phyloP scores from a whole-genome alignment of 2,888 invertebrate genomes.

The Cybosia mesomella region DNA sequence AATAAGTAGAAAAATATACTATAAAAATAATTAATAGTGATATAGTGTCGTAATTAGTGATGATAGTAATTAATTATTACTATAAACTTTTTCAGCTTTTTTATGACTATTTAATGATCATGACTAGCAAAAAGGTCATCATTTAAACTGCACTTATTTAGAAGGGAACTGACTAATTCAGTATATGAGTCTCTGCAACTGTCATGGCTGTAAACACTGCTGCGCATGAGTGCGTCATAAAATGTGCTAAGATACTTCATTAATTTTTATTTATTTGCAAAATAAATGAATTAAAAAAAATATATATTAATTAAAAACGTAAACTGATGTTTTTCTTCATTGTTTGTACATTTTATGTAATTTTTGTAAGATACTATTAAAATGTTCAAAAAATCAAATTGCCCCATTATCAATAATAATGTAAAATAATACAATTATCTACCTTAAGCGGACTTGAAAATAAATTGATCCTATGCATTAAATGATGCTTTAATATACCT shows the following conservation, averaged over 20 bases:
- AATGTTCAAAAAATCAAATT: not conserved
- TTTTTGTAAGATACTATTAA: not conserved
- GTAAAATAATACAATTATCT: too few relatives aligned
- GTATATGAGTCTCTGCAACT: not conserved
- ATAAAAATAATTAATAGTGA: conserved; percentile 9
- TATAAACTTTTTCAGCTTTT: conserved; percentile 5
- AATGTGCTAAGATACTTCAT: not conserved
- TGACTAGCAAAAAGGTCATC: not conserved
- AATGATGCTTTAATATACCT: too few relatives aligned
- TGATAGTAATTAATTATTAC: not conserved
- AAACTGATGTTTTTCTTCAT: not conserved
- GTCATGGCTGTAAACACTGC: not conserved
- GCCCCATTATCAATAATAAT: too few relatives aligned
- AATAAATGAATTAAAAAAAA: too few relatives aligned
- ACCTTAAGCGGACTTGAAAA: too few relatives aligned
- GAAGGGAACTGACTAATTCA: not conserved
- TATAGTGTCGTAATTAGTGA: conserved; percentile 3
- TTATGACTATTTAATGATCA: conserved; percentile 5
- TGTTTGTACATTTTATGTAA: not conserved
- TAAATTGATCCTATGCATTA: too few relatives aligned
- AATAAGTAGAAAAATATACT: conserved; percentile 9
- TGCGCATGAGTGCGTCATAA: not conserved
- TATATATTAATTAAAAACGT: not conserved
- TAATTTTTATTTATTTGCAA: not conserved
- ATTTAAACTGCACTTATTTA: not conserved